phyloP scores from a whole-genome alignment of 2,797 vertebrate genomes.

The Silurus aristotelis region DNA sequence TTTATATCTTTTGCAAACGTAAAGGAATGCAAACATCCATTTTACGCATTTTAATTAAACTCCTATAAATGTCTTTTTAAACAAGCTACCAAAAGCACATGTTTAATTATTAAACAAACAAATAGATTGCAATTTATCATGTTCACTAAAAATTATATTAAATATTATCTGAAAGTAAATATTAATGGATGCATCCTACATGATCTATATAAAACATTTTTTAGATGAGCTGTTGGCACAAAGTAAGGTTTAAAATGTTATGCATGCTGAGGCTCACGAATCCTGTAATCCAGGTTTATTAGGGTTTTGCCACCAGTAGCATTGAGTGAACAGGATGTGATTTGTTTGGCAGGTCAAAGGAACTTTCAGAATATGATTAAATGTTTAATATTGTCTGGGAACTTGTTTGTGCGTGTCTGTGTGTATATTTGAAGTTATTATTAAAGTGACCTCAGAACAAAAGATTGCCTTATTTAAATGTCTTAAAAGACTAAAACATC shows the following conservation, averaged over 20 bases:
- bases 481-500: not conserved
- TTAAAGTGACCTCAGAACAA: not conserved
- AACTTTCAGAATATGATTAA: not conserved
- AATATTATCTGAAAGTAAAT: not conserved
- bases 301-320: not conserved
- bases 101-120: not conserved
- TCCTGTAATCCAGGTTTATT: not conserved
- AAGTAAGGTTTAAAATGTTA: not conserved
- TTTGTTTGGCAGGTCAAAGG: not conserved
- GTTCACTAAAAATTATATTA: not conserved
- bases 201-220: not conserved
- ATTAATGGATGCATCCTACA: not conserved
- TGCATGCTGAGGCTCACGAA: not conserved
- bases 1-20: not conserved
- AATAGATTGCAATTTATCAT: not conserved
- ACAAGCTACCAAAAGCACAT: not conserved
- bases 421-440: not conserved
- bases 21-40: not conserved
- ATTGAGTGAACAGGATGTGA: not conserved
- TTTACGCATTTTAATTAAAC: not conserved
- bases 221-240: not conserved
- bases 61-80: not conserved
- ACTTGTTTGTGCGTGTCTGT: no score
- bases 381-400: not conserved
- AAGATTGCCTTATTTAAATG: not conserved